Percentiles rank a stretch among this genome's conserved stretches.
These are phyloP conservation scores for Tetramorium bicarinatum DNA, from an alignment of 2,888 invertebrate species.

Conservation along the genomic window DNA sequence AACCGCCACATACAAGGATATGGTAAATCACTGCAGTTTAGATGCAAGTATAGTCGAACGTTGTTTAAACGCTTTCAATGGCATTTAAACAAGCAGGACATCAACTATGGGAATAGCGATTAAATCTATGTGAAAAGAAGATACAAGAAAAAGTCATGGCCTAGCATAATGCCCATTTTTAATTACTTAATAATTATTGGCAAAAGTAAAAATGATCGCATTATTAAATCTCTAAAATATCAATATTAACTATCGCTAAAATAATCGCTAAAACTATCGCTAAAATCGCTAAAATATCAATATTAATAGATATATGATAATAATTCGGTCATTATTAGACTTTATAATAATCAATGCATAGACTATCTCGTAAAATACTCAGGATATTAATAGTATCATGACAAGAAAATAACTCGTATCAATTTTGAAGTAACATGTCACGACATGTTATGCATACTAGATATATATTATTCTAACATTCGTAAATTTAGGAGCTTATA, in stretches of 20 bases:
- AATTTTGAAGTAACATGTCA: no score
- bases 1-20: constrained; percentile 72
- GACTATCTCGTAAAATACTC: not conserved
- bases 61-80: constrained; percentile 81
- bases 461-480: not conserved
- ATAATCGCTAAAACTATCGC: no score
- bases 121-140: not conserved
- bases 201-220: not conserved
- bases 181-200: not conserved
- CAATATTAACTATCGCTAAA: constrained; percentile 8
- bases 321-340: not conserved
- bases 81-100: constrained; percentile 76
- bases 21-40: constrained; percentile 83
- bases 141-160: not conserved
- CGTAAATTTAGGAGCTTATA: not conserved
- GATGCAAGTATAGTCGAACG: constrained; percentile 82
- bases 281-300: not conserved
- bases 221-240: not conserved
- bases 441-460: not conserved
- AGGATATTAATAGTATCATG: not conserved
- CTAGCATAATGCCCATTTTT: not conserved
- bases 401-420: not conserved
- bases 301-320: constrained; percentile 6
- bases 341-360: not conserved
- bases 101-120: not conserved